Evolutionary conservation across 2,797 vertebrate species (phyloP).

Genomic region (Schizothorax lantsangensis): DNA sequence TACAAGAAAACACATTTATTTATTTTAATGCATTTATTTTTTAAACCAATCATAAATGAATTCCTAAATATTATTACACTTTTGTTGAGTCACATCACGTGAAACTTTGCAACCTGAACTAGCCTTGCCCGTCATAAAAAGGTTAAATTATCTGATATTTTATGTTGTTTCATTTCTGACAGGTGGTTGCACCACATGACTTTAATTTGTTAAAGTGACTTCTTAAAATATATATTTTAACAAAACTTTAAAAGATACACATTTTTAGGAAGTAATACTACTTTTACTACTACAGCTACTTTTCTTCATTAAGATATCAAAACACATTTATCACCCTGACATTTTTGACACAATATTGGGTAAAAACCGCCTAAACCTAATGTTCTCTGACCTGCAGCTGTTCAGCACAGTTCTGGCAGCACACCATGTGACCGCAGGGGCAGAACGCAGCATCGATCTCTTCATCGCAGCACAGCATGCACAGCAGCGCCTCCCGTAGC

Average conservation of each 20-base stretch:
- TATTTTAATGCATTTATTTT: neutral
- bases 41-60: too few relatives aligned
- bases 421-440: constrained; percentile 97
- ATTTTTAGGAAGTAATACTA: neutral
- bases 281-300: neutral
- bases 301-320: neutral
- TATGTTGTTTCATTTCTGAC: neutral
- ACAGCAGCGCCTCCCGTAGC: constrained; percentile 93
- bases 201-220: neutral
- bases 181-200: neutral
- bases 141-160: neutral
- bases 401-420: constrained; percentile 90
- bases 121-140: neutral
- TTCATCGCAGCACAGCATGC: constrained; percentile 94
- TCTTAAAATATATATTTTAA: neutral
- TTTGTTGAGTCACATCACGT: neutral
- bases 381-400: constrained; percentile 88
- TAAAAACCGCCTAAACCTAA: too few relatives aligned
- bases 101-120: neutral
- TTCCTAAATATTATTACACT: neutral
- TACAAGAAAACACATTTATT: too few relatives aligned
- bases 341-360: neutral
- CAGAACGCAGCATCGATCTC: constrained; percentile 97
- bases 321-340: neutral
- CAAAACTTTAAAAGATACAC: neutral